These are phyloP conservation scores for Matsumyia berberina DNA, from an alignment of 2,888 invertebrate species.

Conservation along the genomic window DNA sequence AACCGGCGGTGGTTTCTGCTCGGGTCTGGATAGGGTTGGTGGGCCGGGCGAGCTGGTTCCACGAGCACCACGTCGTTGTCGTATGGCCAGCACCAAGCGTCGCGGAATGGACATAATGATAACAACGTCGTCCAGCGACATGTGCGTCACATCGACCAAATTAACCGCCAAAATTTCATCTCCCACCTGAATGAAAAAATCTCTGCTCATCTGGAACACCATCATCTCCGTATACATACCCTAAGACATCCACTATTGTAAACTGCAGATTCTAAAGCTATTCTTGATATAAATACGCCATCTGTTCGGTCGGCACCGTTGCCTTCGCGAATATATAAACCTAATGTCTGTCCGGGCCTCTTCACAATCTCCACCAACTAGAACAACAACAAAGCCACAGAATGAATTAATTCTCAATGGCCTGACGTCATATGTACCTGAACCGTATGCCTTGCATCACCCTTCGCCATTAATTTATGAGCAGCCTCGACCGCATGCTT, in stretches of 20 bases:
- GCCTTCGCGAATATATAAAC: conserved; percentile 99
- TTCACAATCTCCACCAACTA: conserved; percentile 99
- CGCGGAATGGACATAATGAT: conserved; percentile 99
- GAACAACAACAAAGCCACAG: conserved; percentile 78
- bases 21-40: conserved; percentile 87
- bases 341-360: conserved; percentile 98
- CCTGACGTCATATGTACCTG: conserved; percentile 77
- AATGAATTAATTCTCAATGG: not conserved
- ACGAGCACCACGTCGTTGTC: conserved; percentile 90
- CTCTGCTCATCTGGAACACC: not conserved
- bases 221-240: conserved; percentile 83
- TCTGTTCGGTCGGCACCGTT: conserved; percentile 97
- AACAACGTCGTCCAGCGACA: conserved; percentile 99
- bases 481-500: conserved; percentile 94
- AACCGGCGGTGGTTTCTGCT: conserved; percentile 95
- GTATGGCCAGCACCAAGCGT: conserved; percentile 95
- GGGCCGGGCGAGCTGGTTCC: conserved; percentile 84
- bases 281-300: conserved; percentile 98
- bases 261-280: conserved; percentile 97
- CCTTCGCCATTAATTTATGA: conserved; percentile 90
- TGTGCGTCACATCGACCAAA: conserved; percentile 97
- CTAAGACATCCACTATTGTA: conserved; percentile 98
- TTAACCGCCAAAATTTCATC: conserved; percentile 99
- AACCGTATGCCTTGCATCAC: conserved; percentile 89
- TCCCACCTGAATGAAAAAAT: conserved; percentile 88